Conservation (phyloP, 2,113 vertebrate genomes). For the Phrynosoma platyrhinos region DNA sequence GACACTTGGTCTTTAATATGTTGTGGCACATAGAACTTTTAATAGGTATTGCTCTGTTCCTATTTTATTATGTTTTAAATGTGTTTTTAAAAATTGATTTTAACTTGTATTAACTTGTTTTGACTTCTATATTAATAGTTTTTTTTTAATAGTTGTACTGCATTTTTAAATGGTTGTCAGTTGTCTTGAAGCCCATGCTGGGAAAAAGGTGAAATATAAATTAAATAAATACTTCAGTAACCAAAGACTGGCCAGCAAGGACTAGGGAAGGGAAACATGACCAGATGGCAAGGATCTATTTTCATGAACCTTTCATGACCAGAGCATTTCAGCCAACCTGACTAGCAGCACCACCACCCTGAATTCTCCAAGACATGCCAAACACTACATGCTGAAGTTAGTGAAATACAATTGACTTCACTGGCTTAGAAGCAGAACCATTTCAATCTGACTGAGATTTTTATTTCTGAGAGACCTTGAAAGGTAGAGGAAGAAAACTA, state of each 20-base stretch:
- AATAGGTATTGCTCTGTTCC: no score
- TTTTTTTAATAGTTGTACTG: no score
- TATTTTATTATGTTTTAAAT: no score
- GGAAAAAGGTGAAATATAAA: no score
- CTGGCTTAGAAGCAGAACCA: not conserved
- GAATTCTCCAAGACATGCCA: not conserved
- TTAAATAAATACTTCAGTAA: no score
- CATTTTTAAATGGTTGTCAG: no score
- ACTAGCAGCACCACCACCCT: not conserved
- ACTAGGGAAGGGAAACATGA: not conserved
- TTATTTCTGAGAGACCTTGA: not conserved
- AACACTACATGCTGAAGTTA: not conserved
- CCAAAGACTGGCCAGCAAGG: not conserved
- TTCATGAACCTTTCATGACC: not conserved
- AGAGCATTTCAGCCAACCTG: not conserved
- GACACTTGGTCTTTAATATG: no score
- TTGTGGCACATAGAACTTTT: no score
- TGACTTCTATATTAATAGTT: no score
- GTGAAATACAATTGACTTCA: not conserved
- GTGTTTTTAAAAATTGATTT: no score
- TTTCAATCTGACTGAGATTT: not conserved
- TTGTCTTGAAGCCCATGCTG: no score
- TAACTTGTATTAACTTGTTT: no score
- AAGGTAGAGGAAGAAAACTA: not conserved
- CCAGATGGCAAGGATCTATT: not conserved